Percentiles rank a stretch among this genome's conserved stretches.
These are phyloP conservation scores for Sinella curviseta DNA, from an alignment of 1,140 invertebrate species.

Conservation along the genomic window DNA sequence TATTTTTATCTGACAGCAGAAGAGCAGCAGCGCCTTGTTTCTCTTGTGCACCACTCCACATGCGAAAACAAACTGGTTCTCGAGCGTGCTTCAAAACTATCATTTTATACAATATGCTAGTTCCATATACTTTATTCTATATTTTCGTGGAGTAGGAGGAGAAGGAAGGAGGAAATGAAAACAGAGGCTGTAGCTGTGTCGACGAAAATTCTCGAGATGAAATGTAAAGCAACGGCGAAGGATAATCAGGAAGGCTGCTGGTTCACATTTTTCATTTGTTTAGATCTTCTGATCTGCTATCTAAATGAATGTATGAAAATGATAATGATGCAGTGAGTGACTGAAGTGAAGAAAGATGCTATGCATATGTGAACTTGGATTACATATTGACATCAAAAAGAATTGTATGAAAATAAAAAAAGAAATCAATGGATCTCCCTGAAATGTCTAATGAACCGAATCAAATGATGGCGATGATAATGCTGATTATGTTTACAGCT, in stretches of 20 bases:
- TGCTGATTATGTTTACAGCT: neutral
- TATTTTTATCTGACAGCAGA: neutral
- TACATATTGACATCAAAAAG: neutral
- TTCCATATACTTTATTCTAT: too few species aligned
- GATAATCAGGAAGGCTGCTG: neutral
- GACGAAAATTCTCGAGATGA: neutral
- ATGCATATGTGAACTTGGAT: neutral
- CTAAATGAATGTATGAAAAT: neutral
- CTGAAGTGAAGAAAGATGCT: neutral
- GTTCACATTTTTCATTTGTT: neutral
- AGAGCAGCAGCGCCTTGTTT: neutral
- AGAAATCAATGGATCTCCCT: neutral
- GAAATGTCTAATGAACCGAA: neutral
- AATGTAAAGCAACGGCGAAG: neutral
- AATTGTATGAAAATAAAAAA: neutral
- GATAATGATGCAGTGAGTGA: neutral
- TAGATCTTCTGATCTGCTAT: neutral
- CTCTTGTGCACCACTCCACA: neutral
- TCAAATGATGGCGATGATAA: neutral
- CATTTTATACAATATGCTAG: neutral
- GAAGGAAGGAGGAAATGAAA: neutral
- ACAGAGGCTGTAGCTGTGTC: neutral
- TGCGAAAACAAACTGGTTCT: neutral
- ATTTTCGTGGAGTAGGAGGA: neutral
- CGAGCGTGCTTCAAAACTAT: neutral